These are phyloP conservation scores for Setipinna tenuifilis DNA, from an alignment of 2,797 vertebrate species.

Conservation along the genomic window DNA sequence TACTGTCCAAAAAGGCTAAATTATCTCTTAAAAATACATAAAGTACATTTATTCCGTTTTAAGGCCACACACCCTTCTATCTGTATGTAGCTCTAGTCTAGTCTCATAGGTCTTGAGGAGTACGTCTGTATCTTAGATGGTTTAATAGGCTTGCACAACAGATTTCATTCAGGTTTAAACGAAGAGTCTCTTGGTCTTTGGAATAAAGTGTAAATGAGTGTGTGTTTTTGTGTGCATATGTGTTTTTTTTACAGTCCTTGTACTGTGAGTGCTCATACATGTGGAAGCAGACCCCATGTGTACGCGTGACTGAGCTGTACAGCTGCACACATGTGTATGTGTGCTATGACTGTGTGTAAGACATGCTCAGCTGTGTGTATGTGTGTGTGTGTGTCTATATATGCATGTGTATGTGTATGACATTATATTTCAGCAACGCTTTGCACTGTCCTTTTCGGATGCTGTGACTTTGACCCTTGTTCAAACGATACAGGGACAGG, in stretches of 20 bases:
- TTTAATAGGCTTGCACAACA: too few relatives aligned
- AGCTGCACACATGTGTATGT: constrained; percentile 17
- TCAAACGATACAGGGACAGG: constrained; percentile 43
- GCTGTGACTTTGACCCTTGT: constrained; percentile 65
- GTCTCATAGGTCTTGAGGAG: too few relatives aligned
- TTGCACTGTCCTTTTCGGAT: constrained; percentile 52
- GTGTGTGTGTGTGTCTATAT: constrained; percentile 50
- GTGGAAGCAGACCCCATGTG: not conserved
- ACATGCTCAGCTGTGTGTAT: constrained; percentile 18
- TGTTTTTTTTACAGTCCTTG: not conserved
- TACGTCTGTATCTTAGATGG: too few relatives aligned
- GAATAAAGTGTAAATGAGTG: constrained; percentile 17
- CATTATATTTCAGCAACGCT: constrained; percentile 45
- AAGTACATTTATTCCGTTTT: too few relatives aligned
- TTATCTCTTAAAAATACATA: too few relatives aligned
- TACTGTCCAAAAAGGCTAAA: too few relatives aligned
- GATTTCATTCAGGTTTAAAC: not conserved
- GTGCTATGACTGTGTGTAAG: constrained; percentile 31
- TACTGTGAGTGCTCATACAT: not conserved
- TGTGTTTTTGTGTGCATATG: constrained; percentile 41
- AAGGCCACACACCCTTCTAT: too few relatives aligned
- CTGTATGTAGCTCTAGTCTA: not conserved
- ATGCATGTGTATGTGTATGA: not conserved
- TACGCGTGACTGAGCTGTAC: constrained; percentile 11
- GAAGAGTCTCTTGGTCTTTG: not conserved